phyloP scores from a whole-genome alignment of 1,140 invertebrate species.

The Listronotus oregonensis region DNA sequence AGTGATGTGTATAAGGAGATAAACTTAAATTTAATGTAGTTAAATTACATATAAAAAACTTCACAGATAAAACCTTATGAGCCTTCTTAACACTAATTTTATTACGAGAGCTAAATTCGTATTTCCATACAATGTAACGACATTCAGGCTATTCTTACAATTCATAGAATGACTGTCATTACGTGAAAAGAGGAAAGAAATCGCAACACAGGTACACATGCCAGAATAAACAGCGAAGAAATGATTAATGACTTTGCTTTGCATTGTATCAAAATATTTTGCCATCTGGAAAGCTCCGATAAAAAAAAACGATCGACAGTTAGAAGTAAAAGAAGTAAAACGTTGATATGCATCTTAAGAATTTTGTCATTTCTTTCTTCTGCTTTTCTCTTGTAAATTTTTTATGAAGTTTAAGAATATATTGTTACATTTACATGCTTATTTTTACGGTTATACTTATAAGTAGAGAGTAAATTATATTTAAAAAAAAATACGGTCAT shows the following conservation, averaged over 20 bases:
- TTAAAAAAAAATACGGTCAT: too few species aligned
- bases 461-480: too few species aligned
- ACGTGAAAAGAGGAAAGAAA: slow-evolving; percentile 26
- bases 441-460: too few species aligned
- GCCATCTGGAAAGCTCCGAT: slow-evolving; percentile 31
- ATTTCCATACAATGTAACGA: neutral
- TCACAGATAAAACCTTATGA: too few species aligned
- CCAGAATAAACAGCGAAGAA: slow-evolving; percentile 33
- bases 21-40: too few species aligned
- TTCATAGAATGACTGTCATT: slow-evolving; percentile 26
- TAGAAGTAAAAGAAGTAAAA: slow-evolving; percentile 7
- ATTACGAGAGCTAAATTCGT: neutral
- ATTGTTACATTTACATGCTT: too few species aligned
- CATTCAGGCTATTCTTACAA: slow-evolving; percentile 17
- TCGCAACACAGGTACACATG: slow-evolving; percentile 32
- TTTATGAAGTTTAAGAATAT: too few species aligned
- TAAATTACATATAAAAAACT: too few species aligned
- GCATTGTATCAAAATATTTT: slow-evolving; percentile 33
- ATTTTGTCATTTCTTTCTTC: neutral
- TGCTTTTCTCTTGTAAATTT: too few species aligned
- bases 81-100: too few species aligned
- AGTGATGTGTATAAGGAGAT: too few species aligned
- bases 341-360: slow-evolving; percentile 2
- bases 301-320: slow-evolving; percentile 26
- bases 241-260: slow-evolving; percentile 26